Conservation (phyloP, 2,888 invertebrate genomes). For the Volucella bombylans region DNA sequence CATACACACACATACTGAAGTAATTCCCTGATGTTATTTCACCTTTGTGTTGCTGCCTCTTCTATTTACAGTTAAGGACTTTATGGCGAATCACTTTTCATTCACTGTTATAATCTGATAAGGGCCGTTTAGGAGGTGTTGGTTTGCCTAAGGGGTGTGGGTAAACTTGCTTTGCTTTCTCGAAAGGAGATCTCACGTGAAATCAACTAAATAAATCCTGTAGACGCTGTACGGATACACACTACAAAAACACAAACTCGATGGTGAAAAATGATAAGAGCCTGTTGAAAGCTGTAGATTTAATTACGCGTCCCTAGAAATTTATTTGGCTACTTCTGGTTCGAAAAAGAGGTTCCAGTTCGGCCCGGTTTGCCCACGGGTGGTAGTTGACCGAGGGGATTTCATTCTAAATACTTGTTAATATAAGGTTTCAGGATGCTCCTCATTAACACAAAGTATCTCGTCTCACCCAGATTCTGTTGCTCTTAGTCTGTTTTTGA, state of each 20-base stretch:
- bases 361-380: no score
- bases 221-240: neutral
- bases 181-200: conserved; percentile 26
- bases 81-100: conserved; percentile 71
- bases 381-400: no score
- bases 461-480: no score
- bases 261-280: conserved; percentile 29
- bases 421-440: no score
- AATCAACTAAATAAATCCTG: conserved; percentile 67
- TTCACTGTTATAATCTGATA: conserved; percentile 70
- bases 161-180: neutral
- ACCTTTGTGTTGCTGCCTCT: conserved; percentile 64
- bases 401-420: no score
- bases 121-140: conserved; percentile 44
- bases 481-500: no score
- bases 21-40: conserved; percentile 70
- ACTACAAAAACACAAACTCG: conserved; percentile 9
- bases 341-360: no score
- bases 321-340: neutral
- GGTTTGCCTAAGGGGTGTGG: neutral
- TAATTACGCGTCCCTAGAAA: conserved; percentile 3
- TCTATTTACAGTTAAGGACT: conserved; percentile 72
- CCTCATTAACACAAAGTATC: no score
- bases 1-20: conserved; percentile 24
- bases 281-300: conserved; percentile 21